phyloP scores from a whole-genome alignment of 2,888 invertebrate species.

The Uropetala carovei region DNA sequence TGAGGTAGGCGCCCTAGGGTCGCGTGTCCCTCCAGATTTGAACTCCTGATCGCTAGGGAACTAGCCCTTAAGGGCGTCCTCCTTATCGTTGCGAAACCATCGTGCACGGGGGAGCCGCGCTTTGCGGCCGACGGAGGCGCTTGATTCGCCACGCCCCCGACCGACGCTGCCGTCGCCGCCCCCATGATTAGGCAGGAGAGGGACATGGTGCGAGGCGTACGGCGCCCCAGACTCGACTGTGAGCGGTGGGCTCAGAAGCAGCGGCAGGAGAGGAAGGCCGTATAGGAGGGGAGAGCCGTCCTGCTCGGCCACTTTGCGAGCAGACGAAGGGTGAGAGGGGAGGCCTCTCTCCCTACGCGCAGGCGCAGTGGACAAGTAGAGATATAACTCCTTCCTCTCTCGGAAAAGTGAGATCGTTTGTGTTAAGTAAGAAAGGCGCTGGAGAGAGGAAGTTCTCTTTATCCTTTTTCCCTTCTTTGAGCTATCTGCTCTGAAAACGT shows the following conservation, averaged over 20 bases:
- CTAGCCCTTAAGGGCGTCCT: conserved; percentile 72
- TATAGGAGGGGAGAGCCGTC: neutral
- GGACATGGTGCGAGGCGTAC: conserved; percentile 40
- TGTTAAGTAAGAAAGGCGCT: neutral
- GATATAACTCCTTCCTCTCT: neutral
- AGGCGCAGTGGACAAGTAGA: conserved; percentile 1
- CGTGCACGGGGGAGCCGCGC: conserved; percentile 81
- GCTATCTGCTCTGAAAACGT: neutral
- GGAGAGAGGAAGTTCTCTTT: conserved; percentile 22
- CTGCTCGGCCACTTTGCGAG: neutral
- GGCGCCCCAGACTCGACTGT: conserved; percentile 51
- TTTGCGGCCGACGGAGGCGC: conserved; percentile 65
- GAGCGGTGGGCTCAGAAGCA: neutral
- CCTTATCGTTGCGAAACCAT: conserved; percentile 90
- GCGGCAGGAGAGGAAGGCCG: neutral
- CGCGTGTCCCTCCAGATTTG: conserved; percentile 72
- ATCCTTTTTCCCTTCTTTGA: neutral
- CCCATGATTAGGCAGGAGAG: conserved; percentile 56
- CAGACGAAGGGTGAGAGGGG: neutral
- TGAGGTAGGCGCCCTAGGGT: conserved; percentile 70
- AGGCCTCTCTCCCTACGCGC: neutral
- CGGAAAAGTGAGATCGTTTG: conserved; percentile 10
- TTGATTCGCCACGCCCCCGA: conserved; percentile 65
- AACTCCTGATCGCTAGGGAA: conserved; percentile 70
- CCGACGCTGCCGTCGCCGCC: conserved; percentile 39